These are phyloP conservation scores for Lacerta bilineata DNA, from an alignment of 2,797 vertebrate genomes.

Conservation along the genomic window DNA sequence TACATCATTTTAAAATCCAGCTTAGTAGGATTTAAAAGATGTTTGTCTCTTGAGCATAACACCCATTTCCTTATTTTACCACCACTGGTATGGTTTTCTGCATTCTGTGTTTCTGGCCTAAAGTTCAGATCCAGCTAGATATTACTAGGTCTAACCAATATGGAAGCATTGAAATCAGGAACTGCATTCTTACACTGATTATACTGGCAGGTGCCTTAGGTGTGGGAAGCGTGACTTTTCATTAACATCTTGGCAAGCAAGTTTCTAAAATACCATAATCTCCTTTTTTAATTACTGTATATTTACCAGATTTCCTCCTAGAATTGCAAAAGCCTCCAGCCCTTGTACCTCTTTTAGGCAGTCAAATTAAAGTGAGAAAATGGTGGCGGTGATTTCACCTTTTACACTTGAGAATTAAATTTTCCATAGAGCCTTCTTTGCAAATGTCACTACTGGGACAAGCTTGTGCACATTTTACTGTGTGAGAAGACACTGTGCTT, in stretches of 20 bases:
- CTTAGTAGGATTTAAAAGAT: conserved; percentile 23
- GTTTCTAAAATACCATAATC: conserved; percentile 50
- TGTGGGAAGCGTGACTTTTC: conserved; percentile 53
- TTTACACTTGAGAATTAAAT: not conserved
- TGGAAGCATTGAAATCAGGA: conserved; percentile 5
- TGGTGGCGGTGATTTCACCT: not conserved
- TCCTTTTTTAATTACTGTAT: conserved; percentile 56
- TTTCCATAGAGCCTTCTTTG: not conserved
- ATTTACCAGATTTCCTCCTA: conserved; percentile 71
- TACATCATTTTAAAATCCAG: conserved; percentile 19
- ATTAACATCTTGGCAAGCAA: conserved; percentile 56
- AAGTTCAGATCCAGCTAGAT: conserved; percentile 35
- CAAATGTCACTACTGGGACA: not conserved
- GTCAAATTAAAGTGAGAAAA: conserved; percentile 16
- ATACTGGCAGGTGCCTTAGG: conserved; percentile 60
- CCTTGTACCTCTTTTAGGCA: conserved; percentile 64
- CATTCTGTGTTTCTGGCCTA: conserved; percentile 25
- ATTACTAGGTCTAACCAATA: conserved; percentile 21
- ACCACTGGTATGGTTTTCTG: conserved; percentile 28
- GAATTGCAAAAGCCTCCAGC: conserved; percentile 73
- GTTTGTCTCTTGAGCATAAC: conserved; percentile 49
- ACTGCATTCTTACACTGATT: conserved; percentile 56
- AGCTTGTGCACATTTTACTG: not conserved
- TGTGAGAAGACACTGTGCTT: not conserved
- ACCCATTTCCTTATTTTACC: conserved; percentile 41